Evolutionary conservation across 2,113 vertebrate species (phyloP).

Genomic region (Ceyx margarethae): DNA sequence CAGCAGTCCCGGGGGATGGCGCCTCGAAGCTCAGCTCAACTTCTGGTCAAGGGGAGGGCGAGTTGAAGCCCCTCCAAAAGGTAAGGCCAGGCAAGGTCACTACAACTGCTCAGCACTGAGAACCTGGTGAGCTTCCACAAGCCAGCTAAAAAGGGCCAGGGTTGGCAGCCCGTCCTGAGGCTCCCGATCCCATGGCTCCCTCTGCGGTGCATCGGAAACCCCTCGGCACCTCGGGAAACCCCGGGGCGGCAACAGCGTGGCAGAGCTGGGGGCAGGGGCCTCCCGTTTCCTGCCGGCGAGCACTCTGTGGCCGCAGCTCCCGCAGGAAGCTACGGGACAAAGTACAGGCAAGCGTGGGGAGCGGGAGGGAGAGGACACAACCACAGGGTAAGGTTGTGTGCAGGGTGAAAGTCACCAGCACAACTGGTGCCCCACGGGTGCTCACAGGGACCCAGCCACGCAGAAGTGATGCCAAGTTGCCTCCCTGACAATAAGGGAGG

Average conservation of each 20-base stretch:
- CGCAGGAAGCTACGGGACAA: neutral
- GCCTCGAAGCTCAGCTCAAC: rapidly evolving
- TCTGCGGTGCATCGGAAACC: neutral
- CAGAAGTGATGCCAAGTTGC: neutral
- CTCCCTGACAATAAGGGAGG: neutral
- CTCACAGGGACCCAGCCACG: rapidly evolving
- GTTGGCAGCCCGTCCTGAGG: neutral
- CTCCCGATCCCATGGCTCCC: neutral
- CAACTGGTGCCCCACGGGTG: rapidly evolving
- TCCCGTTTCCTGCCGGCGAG: neutral
- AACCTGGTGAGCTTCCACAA: neutral
- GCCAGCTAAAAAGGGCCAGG: neutral
- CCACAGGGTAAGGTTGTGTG: rapidly evolving
- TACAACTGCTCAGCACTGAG: neutral
- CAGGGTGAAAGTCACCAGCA: rapidly evolving
- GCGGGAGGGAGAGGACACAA: neutral
- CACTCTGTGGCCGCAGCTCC: neutral
- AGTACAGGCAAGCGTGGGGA: neutral
- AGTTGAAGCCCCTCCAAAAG: neutral
- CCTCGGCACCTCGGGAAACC: neutral
- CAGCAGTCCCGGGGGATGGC: neutral
- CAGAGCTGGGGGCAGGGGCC: neutral
- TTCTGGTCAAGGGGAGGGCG: rapidly evolving
- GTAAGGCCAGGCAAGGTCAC: rapidly evolving
- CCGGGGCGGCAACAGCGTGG: rapidly evolving